phyloP scores from a whole-genome alignment of 2,797 vertebrate genomes.

The Momotus momota region DNA sequence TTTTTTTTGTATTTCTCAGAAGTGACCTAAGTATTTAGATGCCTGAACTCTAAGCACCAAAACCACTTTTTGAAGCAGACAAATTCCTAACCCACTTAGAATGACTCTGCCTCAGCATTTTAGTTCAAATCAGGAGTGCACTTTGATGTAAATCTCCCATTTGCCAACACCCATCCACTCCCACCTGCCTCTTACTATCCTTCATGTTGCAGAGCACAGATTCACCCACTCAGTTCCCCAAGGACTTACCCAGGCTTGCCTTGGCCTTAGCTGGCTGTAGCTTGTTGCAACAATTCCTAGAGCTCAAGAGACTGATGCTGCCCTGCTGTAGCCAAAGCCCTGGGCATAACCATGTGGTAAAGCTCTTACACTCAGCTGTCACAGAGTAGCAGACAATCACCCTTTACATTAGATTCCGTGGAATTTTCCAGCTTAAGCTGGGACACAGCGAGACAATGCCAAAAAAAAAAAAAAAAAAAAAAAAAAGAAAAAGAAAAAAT shows the following conservation, averaged over 20 bases:
- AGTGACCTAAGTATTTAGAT: not conserved
- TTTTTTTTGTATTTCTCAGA: not conserved
- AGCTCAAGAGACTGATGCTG: not conserved
- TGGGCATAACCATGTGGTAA: accelerated
- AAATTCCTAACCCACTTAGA: not conserved
- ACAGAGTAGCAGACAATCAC: not conserved
- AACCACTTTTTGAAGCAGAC: not conserved
- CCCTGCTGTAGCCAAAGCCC: not conserved
- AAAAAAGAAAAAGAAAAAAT: not conserved
- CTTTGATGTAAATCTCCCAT: not conserved
- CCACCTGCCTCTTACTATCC: not conserved
- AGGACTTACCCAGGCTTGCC: not conserved
- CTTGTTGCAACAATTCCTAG: not conserved
- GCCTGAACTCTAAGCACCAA: not conserved
- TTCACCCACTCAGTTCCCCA: not conserved
- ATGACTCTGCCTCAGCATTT: not conserved
- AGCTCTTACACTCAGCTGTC: not conserved
- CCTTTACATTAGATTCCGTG: not conserved
- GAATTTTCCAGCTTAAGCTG: not conserved
- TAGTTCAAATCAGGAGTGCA: not conserved
- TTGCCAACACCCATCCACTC: not conserved
- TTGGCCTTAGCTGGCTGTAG: not conserved
- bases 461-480: not conserved
- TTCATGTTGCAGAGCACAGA: accelerated
- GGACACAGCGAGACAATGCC: not conserved